These are phyloP conservation scores for Actenoides lindsayi DNA, from an alignment of 2,113 vertebrate genomes.

Conservation along the genomic window DNA sequence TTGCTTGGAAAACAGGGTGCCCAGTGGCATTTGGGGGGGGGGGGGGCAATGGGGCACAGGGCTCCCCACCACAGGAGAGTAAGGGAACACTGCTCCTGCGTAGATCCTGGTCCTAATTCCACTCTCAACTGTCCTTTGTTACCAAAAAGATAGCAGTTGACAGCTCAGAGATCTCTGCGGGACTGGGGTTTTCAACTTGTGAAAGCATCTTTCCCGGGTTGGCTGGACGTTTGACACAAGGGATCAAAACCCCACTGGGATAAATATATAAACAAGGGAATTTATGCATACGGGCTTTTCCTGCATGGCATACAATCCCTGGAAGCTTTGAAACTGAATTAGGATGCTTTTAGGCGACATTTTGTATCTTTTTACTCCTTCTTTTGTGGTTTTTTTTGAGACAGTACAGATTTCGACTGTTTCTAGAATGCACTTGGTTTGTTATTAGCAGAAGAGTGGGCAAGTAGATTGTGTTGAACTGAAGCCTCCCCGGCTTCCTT, in stretches of 20 bases:
- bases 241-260: not conserved
- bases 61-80: rapidly evolving
- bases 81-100: rapidly evolving
- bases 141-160: rapidly evolving
- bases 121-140: not conserved
- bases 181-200: not conserved
- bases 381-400: not conserved
- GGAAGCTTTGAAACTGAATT: conserved; percentile 17
- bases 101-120: not conserved
- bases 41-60: not conserved
- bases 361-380: conserved; percentile 29
- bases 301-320: conserved; percentile 18
- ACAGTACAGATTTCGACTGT: not conserved
- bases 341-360: not conserved
- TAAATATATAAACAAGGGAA: conserved; percentile 24
- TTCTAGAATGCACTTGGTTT: conserved; percentile 18
- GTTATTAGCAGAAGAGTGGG: conserved; percentile 19
- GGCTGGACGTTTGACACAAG: not conserved
- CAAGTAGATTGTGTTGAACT: not conserved
- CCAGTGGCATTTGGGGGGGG: not conserved
- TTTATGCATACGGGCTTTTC: not conserved
- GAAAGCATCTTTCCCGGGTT: not conserved
- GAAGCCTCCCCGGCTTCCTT: not conserved
- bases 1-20: not conserved
- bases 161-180: not conserved